phyloP scores from a whole-genome alignment of 2,888 invertebrate species.

The Ischnus inquisitorius region DNA sequence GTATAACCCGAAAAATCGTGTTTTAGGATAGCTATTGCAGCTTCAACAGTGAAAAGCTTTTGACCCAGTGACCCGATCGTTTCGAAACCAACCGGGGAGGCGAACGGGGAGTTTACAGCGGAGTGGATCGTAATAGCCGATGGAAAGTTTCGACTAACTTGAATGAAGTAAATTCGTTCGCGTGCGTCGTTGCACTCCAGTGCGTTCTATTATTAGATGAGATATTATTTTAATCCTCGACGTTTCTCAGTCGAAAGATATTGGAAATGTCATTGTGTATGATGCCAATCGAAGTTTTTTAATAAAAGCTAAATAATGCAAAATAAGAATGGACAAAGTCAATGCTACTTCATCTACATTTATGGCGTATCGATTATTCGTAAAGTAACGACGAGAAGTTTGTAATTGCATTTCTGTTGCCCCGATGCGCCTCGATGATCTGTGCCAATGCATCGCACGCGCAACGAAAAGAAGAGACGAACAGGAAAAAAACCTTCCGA shows the following conservation, averaged over 20 bases:
- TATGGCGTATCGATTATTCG: neutral
- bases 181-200: conserved; percentile 3
- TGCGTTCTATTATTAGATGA: neutral
- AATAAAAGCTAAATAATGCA: no score
- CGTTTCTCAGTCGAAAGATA: neutral
- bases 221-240: neutral
- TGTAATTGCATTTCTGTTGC: neutral
- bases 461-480: neutral
- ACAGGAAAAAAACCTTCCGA: neutral
- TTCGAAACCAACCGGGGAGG: neutral
- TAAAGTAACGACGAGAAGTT: neutral
- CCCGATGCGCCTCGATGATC: conserved; percentile 2
- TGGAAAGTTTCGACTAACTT: conserved; percentile 24
- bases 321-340: no score
- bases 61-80: conserved; percentile 50
- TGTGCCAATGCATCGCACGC: no score
- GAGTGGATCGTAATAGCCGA: conserved; percentile 13
- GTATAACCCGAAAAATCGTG: conserved; percentile 34
- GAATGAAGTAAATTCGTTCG: conserved; percentile 1
- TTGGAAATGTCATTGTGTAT: neutral
- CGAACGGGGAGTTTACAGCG: neutral
- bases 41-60: conserved; percentile 27
- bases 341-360: no score
- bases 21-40: conserved; percentile 11
- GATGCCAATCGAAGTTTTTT: no score